Evolutionary conservation across 2,797 vertebrate species (phyloP), one percentile per base, ranked within the genome.

Genomic region (Crocodylus rhombifer): DNA sequence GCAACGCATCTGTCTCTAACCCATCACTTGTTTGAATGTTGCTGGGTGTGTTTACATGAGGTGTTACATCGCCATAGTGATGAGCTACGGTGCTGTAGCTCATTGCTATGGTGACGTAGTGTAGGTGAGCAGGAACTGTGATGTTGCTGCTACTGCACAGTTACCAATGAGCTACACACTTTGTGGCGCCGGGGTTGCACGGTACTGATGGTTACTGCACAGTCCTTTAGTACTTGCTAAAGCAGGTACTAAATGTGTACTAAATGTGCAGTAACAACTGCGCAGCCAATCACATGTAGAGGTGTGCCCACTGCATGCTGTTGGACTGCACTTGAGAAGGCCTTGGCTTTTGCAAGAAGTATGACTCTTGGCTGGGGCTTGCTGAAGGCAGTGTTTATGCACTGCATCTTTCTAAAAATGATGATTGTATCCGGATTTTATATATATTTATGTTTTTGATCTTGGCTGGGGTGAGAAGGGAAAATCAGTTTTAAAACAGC

Each of bases 281-380:
- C 36, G 36, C 36, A 6, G 36, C 7, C 36, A 42, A 42, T 6
- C 36, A 6, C 36, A 42, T 8, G 7, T 42, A 42, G 36, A 42
- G 36, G 7, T 42, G 36, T 6, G 36, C 36, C 36, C 36, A 42
- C 36, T 96, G 96, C 96, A 94, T 95, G 94, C 94, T 96, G 97
- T 86, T 93, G 95, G 92, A 88, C 95, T 94, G 95, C 93, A 28
- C 90, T 93, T 55, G 95, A 89, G 86, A 91, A 95, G 97, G 94
- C 80, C 96, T 94, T 94, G 93, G 95, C 96, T 94, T 94, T 95
- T 60, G 0, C 91, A 92, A 93, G 95, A 96, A 96, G 96, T 97
- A 96, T 96, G 95, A 97, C 95, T 91, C 30, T 92, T 96, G 96
- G 93, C 92, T 30, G 0, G 92, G 92, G 92, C 90, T 82, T 61